Base-by-base conservation (phyloP, 92 coral and sea anemone genomes). In the Siderastrea radians region DNA sequence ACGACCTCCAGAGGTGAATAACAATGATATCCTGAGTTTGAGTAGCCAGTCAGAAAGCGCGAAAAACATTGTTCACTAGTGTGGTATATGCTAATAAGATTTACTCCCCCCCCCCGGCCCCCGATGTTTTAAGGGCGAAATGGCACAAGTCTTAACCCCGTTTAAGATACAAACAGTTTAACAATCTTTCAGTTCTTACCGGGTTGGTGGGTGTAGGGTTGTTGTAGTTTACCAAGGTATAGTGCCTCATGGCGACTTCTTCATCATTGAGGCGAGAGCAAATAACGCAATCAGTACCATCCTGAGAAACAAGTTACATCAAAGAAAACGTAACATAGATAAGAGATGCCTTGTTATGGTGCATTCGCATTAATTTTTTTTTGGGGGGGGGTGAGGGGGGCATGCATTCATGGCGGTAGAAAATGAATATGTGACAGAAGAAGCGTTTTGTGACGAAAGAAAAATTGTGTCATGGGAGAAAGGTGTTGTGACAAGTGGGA, bases 231-330 rank as follows among this genome's bases (percentile, higher is more conserved):
- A 47, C 59, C 88, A 92, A 59, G 19, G 70, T 49, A 64, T 92
- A 92, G 52, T 89, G 92, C 13, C 58, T 89, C 19, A 79, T 76
- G 38, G 49, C 73, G 57, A 92, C 90, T 19, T 13, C 54, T 14
- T 71, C 87, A 49, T 67, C 78, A 50, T 15, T 78, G 55, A 83
- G 52, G 17, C 80, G 95, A 11, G 92, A 84, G 71, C 95, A 92
- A 66, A 92, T 92, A 13, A 92, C 65, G n/a, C 88, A 11, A 54
- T 92, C 95, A 2, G 93, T 92, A 15, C 90, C 95, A 68, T 88
- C 92, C 95, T 92, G 47, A 16, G 12, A 44, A 65, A 7, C 55
- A 61, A 62, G 19, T 1, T 6, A 16, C 8, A 46, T 47, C 1
- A 13, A 12, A 47, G 48, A 71, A 4, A 47, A 26, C 38, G 38